phyloP scores from a whole-genome alignment of 2,113 vertebrate genomes.

The Eidolon helvum region DNA sequence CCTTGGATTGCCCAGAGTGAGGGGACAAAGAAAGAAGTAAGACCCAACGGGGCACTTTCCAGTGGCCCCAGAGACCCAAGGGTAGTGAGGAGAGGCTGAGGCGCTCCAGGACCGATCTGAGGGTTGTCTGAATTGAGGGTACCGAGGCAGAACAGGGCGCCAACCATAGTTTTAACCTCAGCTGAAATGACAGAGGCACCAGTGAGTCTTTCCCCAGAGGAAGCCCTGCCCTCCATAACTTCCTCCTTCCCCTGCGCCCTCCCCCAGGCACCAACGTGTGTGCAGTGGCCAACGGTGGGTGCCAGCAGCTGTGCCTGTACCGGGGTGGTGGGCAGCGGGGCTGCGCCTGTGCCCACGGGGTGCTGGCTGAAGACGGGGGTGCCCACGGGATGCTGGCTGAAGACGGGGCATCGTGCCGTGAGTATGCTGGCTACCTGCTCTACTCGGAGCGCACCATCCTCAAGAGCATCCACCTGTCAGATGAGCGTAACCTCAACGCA shows the following conservation, averaged over 20 bases:
- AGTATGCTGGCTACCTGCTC: constrained; percentile 96
- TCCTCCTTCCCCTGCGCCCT: background rate
- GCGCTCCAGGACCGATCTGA: background rate
- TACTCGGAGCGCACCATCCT: constrained; percentile 98
- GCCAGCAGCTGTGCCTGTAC: constrained; percentile 96
- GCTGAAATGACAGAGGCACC: background rate
- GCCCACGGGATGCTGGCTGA: constrained; percentile 96
- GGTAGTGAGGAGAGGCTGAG: background rate
- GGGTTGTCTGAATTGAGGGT: background rate
- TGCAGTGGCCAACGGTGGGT: constrained; percentile 91
- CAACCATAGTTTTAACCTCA: background rate
- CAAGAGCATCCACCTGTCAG: constrained; percentile 97
- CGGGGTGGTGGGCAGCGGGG: constrained; percentile 87
- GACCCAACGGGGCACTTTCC: background rate
- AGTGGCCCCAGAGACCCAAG: background rate
- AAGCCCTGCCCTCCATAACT: background rate
- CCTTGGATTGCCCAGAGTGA: background rate
- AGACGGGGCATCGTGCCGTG: constrained; percentile 90
- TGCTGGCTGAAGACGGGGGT: constrained; percentile 93
- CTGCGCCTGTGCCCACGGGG: constrained; percentile 96
- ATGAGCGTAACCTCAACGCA: constrained; percentile 96
- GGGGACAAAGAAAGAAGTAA: accelerated
- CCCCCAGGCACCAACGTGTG: constrained; percentile 94
- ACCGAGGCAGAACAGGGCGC: background rate
- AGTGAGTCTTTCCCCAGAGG: background rate